A percentile compares a stretch with the other conserved stretches of the same genome.
phyloP scores from a whole-genome alignment of 2,797 vertebrate species.

The Schizopygopsis pylzovi region DNA sequence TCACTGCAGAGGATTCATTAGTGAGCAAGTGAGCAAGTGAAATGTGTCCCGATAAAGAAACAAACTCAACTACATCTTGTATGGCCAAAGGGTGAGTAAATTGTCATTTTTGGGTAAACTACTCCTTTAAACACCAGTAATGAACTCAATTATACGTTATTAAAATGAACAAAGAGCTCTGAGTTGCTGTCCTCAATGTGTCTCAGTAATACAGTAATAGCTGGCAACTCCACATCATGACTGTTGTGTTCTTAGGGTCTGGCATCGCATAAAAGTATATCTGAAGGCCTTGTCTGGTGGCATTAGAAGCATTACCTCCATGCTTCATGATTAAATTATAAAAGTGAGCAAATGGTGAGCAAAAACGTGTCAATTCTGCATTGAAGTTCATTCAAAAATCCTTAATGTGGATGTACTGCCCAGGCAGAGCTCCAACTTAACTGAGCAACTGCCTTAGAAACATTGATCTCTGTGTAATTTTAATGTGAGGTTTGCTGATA shows the following conservation, averaged over 20 bases:
- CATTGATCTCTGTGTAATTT: background rate
- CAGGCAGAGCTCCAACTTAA: background rate
- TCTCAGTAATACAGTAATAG: constrained; percentile 5
- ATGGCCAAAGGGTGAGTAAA: background rate
- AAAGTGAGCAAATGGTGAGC: constrained; percentile 2
- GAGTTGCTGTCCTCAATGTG: constrained; percentile 1
- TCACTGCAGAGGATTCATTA: background rate
- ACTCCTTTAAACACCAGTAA: background rate
- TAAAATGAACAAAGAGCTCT: constrained; percentile 1
- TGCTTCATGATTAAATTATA: constrained; percentile 18
- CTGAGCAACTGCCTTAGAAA: background rate
- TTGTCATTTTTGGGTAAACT: too few species aligned
- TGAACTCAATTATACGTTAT: background rate
- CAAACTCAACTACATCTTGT: background rate
- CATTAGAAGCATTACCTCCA: constrained; percentile 7
- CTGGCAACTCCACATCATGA: background rate
- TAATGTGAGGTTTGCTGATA: constrained; percentile 10
- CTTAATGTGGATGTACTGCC: constrained; percentile 8
- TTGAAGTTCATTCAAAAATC: background rate
- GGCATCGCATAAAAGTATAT: constrained; percentile 19
- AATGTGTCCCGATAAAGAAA: background rate
- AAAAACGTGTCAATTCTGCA: background rate
- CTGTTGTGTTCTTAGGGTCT: background rate
- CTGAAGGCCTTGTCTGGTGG: constrained; percentile 12
- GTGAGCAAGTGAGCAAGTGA: background rate